These are phyloP conservation scores for Isaurus tuberculatus DNA, from an alignment of 92 coral and sea anemone genomes.

Conservation along the genomic window DNA sequence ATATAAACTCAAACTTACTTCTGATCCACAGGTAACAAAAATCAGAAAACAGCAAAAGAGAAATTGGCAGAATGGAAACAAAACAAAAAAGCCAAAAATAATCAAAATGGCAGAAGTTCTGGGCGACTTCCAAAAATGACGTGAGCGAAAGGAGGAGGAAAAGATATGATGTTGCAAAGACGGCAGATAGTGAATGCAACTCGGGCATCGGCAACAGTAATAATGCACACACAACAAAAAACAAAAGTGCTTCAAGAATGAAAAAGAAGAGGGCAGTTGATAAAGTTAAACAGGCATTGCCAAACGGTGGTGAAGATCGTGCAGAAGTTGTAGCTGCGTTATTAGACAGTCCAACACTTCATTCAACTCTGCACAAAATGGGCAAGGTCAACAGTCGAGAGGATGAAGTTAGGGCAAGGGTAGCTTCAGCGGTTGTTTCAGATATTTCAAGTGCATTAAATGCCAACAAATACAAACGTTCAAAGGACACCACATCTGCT, in stretches of 20 bases:
- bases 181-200: not conserved
- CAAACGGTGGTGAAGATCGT: not conserved
- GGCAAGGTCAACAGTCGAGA: not conserved
- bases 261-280: conserved; percentile 3
- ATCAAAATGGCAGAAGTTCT: not conserved
- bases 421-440: not conserved
- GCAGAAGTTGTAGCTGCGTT: conserved; percentile 10
- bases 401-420: not conserved
- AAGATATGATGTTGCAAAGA: not conserved
- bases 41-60: not conserved
- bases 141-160: not conserved
- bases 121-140: not conserved
- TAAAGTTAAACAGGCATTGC: not conserved
- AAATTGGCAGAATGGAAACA: conserved; percentile 9
- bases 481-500: not conserved
- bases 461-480: not conserved
- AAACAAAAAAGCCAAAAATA: not conserved
- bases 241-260: conserved; percentile 2
- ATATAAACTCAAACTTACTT: not conserved
- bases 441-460: not conserved
- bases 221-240: not conserved
- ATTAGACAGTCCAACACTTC: conserved; percentile 5
- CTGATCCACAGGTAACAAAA: conserved; percentile 6
- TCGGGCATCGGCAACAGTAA: not conserved
- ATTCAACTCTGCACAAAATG: not conserved